These are phyloP conservation scores for Cyrtodaria siliqua DNA, from an alignment of 2,888 invertebrate species.

Conservation along the genomic window DNA sequence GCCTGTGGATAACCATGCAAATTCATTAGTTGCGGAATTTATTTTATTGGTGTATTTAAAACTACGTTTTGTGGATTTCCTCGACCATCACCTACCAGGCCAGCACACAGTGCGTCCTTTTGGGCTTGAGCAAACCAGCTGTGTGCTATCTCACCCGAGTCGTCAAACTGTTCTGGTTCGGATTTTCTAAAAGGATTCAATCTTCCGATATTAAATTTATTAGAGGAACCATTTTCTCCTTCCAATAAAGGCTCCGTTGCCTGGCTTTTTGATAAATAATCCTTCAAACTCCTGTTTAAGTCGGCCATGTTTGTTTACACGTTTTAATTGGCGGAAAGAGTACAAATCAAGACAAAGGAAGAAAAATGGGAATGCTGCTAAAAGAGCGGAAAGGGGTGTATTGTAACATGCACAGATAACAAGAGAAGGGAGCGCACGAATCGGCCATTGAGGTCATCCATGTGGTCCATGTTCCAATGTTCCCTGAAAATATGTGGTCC, in stretches of 20 bases:
- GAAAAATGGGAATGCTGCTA: no score
- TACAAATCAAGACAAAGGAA: no score
- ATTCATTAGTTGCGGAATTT: no score
- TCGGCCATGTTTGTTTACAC: constrained; percentile 74
- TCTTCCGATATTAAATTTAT: constrained; percentile 56
- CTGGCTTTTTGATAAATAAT: constrained; percentile 78
- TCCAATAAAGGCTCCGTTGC: constrained; percentile 58
- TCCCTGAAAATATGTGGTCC: no score
- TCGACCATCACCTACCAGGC: constrained; percentile 81
- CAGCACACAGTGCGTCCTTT: constrained; percentile 84
- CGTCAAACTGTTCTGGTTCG: constrained; percentile 28
- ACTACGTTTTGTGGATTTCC: no score
- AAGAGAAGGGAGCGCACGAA: no score
- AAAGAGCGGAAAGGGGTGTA: no score
- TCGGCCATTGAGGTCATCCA: no score
- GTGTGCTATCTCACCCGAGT: constrained; percentile 71
- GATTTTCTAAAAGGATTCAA: constrained; percentile 65
- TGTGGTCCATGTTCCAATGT: no score
- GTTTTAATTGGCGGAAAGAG: background rate
- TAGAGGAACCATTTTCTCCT: constrained; percentile 20
- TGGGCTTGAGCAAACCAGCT: constrained; percentile 85
- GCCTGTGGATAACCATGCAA: no score
- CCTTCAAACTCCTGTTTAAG: constrained; percentile 76
- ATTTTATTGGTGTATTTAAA: no score
- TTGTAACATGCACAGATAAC: no score